phyloP scores from a whole-genome alignment of 2,888 invertebrate genomes.

The Eupithecia subfuscata region DNA sequence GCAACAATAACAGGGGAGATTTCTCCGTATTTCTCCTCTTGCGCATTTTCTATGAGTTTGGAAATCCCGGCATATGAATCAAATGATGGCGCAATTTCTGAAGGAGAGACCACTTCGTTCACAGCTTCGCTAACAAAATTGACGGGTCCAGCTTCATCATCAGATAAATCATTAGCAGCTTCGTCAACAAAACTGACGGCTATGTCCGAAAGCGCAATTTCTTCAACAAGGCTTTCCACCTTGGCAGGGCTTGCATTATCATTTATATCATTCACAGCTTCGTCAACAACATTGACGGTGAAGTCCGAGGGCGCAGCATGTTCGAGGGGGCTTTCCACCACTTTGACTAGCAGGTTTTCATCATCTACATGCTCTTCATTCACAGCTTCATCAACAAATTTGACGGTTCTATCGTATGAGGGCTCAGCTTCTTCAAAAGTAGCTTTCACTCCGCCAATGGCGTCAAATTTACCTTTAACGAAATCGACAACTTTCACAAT shows the following conservation, averaged over 20 bases:
- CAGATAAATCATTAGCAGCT: not conserved
- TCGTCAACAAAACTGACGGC: not conserved
- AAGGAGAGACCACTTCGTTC: not conserved
- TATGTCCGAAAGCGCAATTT: not conserved
- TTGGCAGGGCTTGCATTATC: not conserved
- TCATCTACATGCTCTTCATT: not conserved
- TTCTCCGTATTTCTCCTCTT: not conserved
- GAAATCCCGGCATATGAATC: not conserved
- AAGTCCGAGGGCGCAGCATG: not conserved
- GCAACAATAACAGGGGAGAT: not conserved
- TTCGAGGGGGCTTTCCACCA: not conserved
- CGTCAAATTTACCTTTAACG: not conserved
- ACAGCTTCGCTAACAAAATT: constrained; percentile 3
- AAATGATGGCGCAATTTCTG: not conserved
- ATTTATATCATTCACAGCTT: not conserved
- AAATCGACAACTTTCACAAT: not conserved
- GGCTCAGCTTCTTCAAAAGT: not conserved
- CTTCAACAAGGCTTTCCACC: not conserved
- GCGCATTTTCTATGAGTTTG: not conserved
- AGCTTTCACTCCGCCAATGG: not conserved
- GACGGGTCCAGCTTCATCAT: not conserved
- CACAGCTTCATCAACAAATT: constrained; percentile 5
- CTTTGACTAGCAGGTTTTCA: not conserved
- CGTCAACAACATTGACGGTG: not conserved
- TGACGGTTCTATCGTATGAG: not conserved